Conservation (phyloP, 2,797 vertebrate species). For the Tinamus major region DNA sequence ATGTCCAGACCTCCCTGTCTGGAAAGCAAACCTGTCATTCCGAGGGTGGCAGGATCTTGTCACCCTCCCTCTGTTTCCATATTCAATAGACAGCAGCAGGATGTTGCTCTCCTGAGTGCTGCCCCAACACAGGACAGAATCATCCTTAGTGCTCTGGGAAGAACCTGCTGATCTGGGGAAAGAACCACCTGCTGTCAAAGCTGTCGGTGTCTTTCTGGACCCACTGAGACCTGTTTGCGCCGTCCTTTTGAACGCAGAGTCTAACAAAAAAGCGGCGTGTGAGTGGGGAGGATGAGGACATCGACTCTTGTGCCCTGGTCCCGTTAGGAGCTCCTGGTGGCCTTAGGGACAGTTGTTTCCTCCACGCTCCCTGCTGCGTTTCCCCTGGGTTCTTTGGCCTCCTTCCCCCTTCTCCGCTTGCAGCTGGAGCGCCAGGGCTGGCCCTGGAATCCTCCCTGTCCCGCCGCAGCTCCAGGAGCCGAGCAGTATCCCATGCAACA, state of each 20-base stretch:
- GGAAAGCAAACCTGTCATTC: not conserved
- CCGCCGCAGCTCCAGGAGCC: not conserved
- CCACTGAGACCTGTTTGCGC: accelerated
- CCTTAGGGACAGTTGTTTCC: no score
- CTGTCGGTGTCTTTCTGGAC: not conserved
- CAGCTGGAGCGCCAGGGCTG: not conserved
- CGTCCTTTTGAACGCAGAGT: not conserved
- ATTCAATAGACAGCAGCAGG: not conserved
- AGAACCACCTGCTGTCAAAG: not conserved
- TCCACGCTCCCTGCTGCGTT: not conserved
- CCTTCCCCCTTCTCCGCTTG: not conserved
- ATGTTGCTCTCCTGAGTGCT: not conserved
- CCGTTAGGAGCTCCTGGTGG: no score
- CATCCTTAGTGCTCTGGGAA: not conserved
- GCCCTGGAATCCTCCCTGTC: not conserved
- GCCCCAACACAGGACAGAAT: accelerated
- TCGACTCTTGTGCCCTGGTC: not conserved
- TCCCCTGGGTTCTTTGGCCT: not conserved
- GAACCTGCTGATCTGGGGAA: not conserved
- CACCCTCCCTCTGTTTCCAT: not conserved
- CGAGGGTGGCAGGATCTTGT: not conserved
- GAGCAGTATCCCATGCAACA: not conserved
- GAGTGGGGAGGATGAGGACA: not conserved
- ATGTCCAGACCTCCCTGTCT: not conserved
- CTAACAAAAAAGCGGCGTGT: not conserved